phyloP scores from a whole-genome alignment of 2,888 invertebrate species.

The Drosophila picticornis region DNA sequence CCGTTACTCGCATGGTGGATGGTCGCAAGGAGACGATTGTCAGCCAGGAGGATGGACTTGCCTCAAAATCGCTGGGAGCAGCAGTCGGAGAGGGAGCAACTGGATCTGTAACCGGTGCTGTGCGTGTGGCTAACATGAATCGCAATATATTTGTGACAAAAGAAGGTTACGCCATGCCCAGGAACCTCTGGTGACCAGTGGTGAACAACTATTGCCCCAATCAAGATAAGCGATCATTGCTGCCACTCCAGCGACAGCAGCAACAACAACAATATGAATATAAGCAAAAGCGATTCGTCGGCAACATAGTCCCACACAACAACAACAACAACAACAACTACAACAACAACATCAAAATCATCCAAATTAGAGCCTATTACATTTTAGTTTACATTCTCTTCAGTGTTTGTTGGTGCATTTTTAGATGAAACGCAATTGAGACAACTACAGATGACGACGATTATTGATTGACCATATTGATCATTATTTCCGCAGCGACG shows the following conservation, averaged over 20 bases:
- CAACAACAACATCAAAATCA: conserved; percentile 70
- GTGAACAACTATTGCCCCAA: conserved; percentile 76
- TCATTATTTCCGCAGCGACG: conserved; percentile 21
- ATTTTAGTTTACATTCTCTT: conserved; percentile 84
- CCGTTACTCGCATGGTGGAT: conserved; percentile 85
- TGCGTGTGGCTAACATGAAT: conserved; percentile 62
- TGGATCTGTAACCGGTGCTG: not conserved
- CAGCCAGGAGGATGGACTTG: conserved; percentile 62
- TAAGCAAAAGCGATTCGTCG: conserved; percentile 69
- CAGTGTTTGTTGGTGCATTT: conserved; percentile 83
- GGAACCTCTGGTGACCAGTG: conserved; percentile 86
- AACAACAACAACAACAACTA: conserved; percentile 26
- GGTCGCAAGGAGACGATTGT: conserved; percentile 83
- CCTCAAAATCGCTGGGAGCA: not conserved
- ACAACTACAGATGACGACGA: conserved; percentile 79
- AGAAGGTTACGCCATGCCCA: conserved; percentile 85
- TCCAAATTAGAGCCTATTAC: conserved; percentile 83
- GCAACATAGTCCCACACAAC: conserved; percentile 72
- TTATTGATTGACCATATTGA: conserved; percentile 70
- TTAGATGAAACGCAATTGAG: conserved; percentile 84
- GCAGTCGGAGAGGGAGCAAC: not conserved
- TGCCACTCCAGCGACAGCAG: conserved; percentile 49
- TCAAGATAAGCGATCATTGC: conserved; percentile 65
- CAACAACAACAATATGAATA: conserved; percentile 71
- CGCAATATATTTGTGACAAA: conserved; percentile 84